Conservation (phyloP, 2,888 invertebrate genomes). For the Plutella xylostella region DNA sequence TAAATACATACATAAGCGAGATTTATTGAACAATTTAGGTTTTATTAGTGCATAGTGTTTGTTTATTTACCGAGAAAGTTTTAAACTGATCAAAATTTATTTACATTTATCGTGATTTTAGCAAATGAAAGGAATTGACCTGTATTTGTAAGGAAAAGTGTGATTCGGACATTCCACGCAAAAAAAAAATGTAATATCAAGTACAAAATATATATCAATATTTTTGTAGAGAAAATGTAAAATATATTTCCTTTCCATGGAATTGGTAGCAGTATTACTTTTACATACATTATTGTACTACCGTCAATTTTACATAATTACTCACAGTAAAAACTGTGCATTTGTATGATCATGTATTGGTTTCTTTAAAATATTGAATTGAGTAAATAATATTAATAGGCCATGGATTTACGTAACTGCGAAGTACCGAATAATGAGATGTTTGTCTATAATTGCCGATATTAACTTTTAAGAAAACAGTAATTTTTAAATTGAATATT, state of each 20-base stretch:
- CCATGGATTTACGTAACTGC: conserved; percentile 32
- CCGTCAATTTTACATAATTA: conserved; percentile 21
- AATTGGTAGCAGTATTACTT: conserved; percentile 61
- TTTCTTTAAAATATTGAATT: conserved; percentile 42
- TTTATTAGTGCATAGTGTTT: conserved; percentile 36
- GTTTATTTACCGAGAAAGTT: conserved; percentile 19
- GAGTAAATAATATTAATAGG: conserved; percentile 26
- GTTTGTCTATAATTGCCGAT: conserved; percentile 19
- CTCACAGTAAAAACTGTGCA: no score
- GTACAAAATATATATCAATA: conserved; percentile 63
- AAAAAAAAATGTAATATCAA: conserved; percentile 59
- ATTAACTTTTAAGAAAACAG: conserved; percentile 26
- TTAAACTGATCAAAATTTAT: conserved; percentile 1
- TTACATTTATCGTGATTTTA: neutral
- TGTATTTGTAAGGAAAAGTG: conserved; percentile 46
- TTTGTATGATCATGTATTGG: conserved; percentile 53
- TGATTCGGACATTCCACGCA: conserved; percentile 65
- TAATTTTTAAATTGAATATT: conserved; percentile 57
- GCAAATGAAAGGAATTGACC: conserved; percentile 34
- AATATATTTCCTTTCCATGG: conserved; percentile 39
- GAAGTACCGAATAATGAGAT: conserved; percentile 7
- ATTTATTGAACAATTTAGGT: conserved; percentile 20
- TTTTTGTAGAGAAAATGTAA: conserved; percentile 55
- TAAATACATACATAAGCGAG: no score
- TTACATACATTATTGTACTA: conserved; percentile 36